Base-by-base conservation (phyloP, 2,113 vertebrate species). In the Sceloporus tristichus region DNA sequence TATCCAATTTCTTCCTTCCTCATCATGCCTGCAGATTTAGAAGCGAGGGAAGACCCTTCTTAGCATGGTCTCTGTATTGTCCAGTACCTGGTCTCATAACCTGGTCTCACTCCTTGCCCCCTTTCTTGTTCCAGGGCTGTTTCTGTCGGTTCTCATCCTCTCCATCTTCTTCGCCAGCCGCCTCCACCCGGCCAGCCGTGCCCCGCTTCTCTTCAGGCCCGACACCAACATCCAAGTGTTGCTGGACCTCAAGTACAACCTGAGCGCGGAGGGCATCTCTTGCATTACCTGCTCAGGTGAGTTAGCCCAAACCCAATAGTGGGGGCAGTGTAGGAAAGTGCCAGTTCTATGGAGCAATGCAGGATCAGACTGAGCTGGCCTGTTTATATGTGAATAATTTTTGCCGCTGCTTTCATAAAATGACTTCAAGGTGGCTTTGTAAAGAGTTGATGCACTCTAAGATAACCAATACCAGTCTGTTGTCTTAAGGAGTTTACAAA, bases 201-300 rank as follows among this genome's bases (percentile, higher is more conserved):
- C 98, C 19, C 99, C 98, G 0, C 96, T 99, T 48, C 96, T 99
- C 23, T 99, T 99, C 95, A 96, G 98, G 82, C 98, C 96, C 0
- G 98, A 99, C 90, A 99, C 98, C 29, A 99, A 99, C 96, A 98
- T 99, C 86, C 98, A 99, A 96, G 97, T 98, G 88, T 97, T 99
- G 9, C 96, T 99, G 88, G 98, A 98, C 90, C 98, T 99, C 82
- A 98, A 98, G 89, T 98, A 98, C 96, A 99, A 99, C 97, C 97
- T 99, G 89, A 99, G 99, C 2, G 98, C 98, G 0, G 98, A 99
- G 92, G 99, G 98, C 79, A 98, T 99, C 94, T 98, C 98, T 90
- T 99, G 99, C 89, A 97, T 98, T 91, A 99, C 98, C 95, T 99
- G 99, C 93, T 99, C 99, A 94, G 99, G 99, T 99, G 92, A 97